Base-by-base conservation (phyloP, 1,140 invertebrate species). In the Drosophila nannoptera region DNA sequence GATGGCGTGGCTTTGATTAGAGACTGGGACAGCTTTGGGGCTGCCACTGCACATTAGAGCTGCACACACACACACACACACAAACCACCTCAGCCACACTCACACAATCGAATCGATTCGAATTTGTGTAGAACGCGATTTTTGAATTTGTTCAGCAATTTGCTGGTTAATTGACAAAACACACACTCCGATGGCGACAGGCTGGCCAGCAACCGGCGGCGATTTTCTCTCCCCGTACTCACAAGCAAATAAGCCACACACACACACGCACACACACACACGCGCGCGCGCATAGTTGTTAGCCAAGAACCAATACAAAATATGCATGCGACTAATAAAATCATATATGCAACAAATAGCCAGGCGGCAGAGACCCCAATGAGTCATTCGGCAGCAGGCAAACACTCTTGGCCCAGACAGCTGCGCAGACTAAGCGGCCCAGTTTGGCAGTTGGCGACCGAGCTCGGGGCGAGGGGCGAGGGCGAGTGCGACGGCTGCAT, bases 101-200 rank as follows among this genome's bases (percentile, higher is more conserved):
- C 22, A 22, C 22, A 22, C 22, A 22, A 22, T 22, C 22, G 22
- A 22, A 22, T 69, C 53, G 73, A 77, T 80, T 81, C 68, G 60
- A 73, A 75, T 86, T 80, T 80, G 72, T 86, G 81, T 84, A 69
- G 76, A 81, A 81, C 68, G 69, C 82, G 73, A 78, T 77, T 82
- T 78, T 82, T 76, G 82, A 87, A 87, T 87, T 81, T 87, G 82
- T 87, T 78, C 76, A 68, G 64, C 82, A 87, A 87, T 87, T 87
- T 87, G 82, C 64, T 80, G 82, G 64, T 81, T 87, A 87, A 87
- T 87, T 87, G 82, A 87, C 82, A 87, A 82, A 87, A 87, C 82
- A 87, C 77, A 78, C 67, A 73, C 32, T 66, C 32, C 59, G 68
- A 66, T 42, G 62, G 63, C 58, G 49, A 77, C 73, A 49, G 64